These are phyloP conservation scores for Tonatia bakeri DNA, from an alignment of 2,113 vertebrate genomes.

Conservation along the genomic window DNA sequence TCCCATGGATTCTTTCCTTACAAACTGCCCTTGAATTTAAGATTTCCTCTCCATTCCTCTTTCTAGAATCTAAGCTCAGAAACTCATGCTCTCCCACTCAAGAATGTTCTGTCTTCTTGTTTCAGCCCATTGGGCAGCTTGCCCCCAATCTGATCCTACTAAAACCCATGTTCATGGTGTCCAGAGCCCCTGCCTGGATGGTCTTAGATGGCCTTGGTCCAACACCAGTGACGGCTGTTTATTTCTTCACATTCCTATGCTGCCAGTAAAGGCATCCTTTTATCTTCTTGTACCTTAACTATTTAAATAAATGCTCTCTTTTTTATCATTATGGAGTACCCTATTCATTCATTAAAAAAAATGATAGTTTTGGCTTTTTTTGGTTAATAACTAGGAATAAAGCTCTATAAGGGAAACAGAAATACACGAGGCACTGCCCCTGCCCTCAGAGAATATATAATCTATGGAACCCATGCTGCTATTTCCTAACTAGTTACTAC, in stretches of 20 bases:
- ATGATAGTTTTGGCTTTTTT: neutral
- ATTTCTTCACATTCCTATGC: neutral
- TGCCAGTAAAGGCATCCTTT: neutral
- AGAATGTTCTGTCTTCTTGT: neutral
- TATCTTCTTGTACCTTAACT: neutral
- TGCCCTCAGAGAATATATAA: neutral
- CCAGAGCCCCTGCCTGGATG: neutral
- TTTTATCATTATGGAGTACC: neutral
- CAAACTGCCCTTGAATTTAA: neutral
- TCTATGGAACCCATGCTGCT: accelerated
- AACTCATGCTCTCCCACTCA: neutral
- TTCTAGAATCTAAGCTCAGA: neutral
- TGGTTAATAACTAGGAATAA: neutral
- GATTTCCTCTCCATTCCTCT: neutral
- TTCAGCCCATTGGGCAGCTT: neutral
- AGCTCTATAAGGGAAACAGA: neutral
- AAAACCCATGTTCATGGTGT: neutral
- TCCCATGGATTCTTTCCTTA: neutral
- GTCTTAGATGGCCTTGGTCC: neutral
- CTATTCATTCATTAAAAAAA: neutral
- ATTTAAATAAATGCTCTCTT: neutral
- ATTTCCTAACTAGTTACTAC: neutral
- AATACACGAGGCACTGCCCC: accelerated
- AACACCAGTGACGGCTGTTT: neutral
- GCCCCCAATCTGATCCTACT: neutral